Evolutionary conservation across 2,888 invertebrate genomes (phyloP).

Genomic region (Tridacna crocea): DNA sequence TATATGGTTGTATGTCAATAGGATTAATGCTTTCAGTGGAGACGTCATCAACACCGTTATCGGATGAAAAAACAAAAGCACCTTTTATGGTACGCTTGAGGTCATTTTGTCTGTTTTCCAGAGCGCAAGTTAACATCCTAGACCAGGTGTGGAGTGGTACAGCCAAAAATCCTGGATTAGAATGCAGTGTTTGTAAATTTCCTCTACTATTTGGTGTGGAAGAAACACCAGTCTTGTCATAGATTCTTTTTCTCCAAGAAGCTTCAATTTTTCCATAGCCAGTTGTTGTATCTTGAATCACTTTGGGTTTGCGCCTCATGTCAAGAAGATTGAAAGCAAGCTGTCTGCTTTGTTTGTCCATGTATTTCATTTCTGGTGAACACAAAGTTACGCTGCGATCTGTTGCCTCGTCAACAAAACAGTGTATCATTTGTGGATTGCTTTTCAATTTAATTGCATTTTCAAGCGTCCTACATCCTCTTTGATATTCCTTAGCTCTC

Average conservation of each 20-base stretch:
- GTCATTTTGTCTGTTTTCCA: constrained; percentile 21
- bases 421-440: constrained; percentile 52
- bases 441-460: constrained; percentile 59
- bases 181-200: constrained; percentile 2
- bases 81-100: constrained; percentile 17
- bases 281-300: constrained; percentile 29
- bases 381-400: constrained; percentile 57
- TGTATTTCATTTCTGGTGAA: constrained; percentile 56
- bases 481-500: constrained; percentile 63
- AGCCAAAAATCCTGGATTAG: constrained; percentile 3
- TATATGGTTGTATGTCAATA: constrained; percentile 43
- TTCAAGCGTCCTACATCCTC: constrained; percentile 58
- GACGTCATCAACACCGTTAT: constrained; percentile 44
- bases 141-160: constrained; percentile 28
- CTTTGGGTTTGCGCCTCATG: constrained; percentile 59
- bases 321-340: constrained; percentile 62
- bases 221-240: constrained; percentile 33
- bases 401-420: constrained; percentile 58
- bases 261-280: constrained; percentile 48
- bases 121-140: constrained; percentile 26
- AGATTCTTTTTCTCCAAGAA: constrained; percentile 64
- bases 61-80: not conserved
- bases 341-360: constrained; percentile 50
- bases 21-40: constrained; percentile 46
- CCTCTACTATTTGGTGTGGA: constrained; percentile 14